Evolutionary conservation across 2,888 invertebrate species (phyloP), one percentile per base, ranked within the genome.

Genomic region (Epiperipatus broadwayi): DNA sequence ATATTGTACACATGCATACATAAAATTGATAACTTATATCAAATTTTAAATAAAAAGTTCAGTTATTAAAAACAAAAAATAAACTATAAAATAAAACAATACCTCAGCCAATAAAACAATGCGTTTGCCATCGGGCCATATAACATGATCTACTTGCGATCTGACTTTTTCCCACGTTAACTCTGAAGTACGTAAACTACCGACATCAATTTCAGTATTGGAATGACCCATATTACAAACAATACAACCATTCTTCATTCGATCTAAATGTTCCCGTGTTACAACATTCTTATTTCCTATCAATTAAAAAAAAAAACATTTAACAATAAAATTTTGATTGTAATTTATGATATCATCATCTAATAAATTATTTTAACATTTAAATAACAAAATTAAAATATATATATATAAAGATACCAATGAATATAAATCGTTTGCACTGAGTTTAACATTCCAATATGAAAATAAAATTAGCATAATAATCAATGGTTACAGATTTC

Each of bases 171-270:
- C 93, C 93, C 93, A 93, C 40, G 87, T 78, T 50, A 93, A 63
- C 55, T 93, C 93, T 0, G 87, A 84, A 18, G 91, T 91, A 44
- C 87, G 68, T 44, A 95, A 63, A 47, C 83, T 77, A 61, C 78
- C 78, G 47, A 89, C 84, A 63, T 89, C 89, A 50, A 83, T 81
- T 68, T 91, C 89, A 0, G 87, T 89, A 61, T 91, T 89, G 46
- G 85, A 87, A 63, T 91, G 89, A 0, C 89, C 89, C 87, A 91
- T 91, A 64, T 91, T 91, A 61, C 89, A 89, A 2, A 91, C 75
- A 40, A 89, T 79, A 57, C 85, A 85, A 21, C 87, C 89, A 56
- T 79, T 85, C 63, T 85, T 87, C 81, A 89, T 83, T 50, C 84
- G 76, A 59, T 91, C 89, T 84, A 89, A 84, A 55, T 87, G 85